phyloP scores from a whole-genome alignment of 2,113 vertebrate genomes.

The Gymnarchus niloticus region DNA sequence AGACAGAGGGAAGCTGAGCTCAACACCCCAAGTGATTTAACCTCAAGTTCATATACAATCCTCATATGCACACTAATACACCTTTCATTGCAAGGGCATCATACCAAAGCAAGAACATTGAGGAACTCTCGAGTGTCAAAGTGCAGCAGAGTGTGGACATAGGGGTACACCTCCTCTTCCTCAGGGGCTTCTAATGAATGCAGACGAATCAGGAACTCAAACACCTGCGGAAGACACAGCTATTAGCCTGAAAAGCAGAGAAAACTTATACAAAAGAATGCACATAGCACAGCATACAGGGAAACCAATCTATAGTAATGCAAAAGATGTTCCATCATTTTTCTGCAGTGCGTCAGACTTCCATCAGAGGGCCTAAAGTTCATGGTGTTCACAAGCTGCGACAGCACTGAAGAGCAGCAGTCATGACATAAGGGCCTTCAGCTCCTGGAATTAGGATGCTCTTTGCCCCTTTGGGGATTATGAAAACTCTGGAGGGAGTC shows the following conservation, averaged over 20 bases:
- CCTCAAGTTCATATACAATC: not conserved
- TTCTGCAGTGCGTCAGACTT: not conserved
- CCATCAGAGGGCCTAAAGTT: not conserved
- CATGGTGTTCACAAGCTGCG: not conserved
- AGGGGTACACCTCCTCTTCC: constrained; percentile 89
- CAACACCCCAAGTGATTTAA: not conserved
- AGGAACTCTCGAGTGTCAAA: constrained; percentile 96
- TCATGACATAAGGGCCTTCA: not conserved
- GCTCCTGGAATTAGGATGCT: too few relatives aligned
- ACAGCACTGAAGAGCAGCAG: not conserved
- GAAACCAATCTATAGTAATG: not conserved
- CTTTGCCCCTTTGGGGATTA: too few relatives aligned
- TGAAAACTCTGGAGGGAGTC: not conserved
- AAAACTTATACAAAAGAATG: not conserved
- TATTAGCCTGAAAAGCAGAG: not conserved
- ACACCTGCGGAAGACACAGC: constrained; percentile 65
- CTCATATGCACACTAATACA: too few relatives aligned
- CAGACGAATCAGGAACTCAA: constrained; percentile 93
- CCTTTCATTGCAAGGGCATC: constrained; percentile 30
- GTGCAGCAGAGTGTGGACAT: constrained; percentile 82
- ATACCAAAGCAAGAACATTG: constrained; percentile 93
- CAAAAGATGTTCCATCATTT: not conserved
- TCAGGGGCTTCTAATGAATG: constrained; percentile 73
- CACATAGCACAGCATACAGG: not conserved
- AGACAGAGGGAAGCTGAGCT: not conserved